These are phyloP conservation scores for Apoderus coryli DNA, from an alignment of 2,888 invertebrate genomes.

Conservation along the genomic window DNA sequence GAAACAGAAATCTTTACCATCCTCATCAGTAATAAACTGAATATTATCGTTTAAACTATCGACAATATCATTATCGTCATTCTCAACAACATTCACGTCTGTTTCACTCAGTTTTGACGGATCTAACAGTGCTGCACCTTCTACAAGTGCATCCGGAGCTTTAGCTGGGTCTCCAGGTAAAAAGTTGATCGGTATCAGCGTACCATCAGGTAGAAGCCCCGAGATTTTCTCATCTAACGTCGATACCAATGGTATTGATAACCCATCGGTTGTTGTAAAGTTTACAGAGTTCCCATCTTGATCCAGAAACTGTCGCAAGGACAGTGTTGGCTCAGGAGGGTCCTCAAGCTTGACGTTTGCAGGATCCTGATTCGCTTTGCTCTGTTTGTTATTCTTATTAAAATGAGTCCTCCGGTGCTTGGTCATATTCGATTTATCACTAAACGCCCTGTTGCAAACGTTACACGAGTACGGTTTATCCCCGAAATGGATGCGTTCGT, in stretches of 20 bases:
- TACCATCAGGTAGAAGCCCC: slow-evolving; percentile 33
- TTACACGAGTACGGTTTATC: slow-evolving; percentile 49
- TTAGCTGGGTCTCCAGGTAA: slow-evolving; percentile 15
- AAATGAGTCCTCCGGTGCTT: slow-evolving; percentile 51
- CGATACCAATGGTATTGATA: slow-evolving; percentile 44
- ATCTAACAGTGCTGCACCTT: no score
- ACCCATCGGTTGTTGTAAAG: slow-evolving; percentile 54
- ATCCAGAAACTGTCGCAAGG: slow-evolving; percentile 43
- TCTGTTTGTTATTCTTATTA: slow-evolving; percentile 54
- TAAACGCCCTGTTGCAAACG: slow-evolving; percentile 42
- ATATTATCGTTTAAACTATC: not conserved
- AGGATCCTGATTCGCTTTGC: slow-evolving; percentile 34
- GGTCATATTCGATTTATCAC: slow-evolving; percentile 48
- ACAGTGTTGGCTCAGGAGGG: slow-evolving; percentile 14
- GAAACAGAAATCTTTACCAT: no score
- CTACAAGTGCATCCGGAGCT: not conserved
- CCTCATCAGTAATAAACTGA: slow-evolving; percentile 1
- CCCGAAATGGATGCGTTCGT: slow-evolving; percentile 49
- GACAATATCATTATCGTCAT: no score
- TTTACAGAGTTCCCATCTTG: slow-evolving; percentile 53
- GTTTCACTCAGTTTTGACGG: not conserved
- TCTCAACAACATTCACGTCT: slow-evolving; percentile 2
- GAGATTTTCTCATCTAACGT: slow-evolving; percentile 37
- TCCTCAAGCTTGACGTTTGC: slow-evolving; percentile 1
- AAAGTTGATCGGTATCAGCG: slow-evolving; percentile 30